phyloP scores from a whole-genome alignment of 2,113 vertebrate genomes.

The Phodopus roborovskii region DNA sequence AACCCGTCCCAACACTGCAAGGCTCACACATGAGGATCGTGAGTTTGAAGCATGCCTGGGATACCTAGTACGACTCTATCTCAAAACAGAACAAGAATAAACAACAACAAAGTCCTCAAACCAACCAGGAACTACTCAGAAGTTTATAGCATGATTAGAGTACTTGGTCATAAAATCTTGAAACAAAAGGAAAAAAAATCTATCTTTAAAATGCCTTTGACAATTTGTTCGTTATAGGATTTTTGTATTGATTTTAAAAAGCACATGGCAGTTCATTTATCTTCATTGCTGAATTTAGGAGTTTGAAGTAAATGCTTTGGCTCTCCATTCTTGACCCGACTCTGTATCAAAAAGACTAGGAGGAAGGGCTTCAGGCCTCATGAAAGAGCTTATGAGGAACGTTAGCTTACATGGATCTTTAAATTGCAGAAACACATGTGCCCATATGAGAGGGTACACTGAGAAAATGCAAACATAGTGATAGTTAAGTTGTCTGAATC shows the following conservation, averaged over 20 bases:
- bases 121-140: background rate
- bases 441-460: background rate
- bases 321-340: background rate
- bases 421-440: background rate
- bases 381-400: background rate
- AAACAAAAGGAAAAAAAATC: background rate
- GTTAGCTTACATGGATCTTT: background rate
- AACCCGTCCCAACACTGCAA: background rate
- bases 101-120: background rate
- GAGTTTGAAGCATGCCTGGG: background rate
- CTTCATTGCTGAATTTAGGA: background rate
- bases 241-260: background rate
- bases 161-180: background rate
- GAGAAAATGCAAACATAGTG: background rate
- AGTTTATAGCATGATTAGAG: background rate
- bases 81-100: background rate
- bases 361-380: background rate
- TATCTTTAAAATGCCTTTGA: background rate
- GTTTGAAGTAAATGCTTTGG: background rate
- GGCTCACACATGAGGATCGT: background rate
- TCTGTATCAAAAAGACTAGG: no score
- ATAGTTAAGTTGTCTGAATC: background rate
- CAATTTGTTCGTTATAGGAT: background rate
- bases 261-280: background rate
- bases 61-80: background rate